Conservation (phyloP, 2,113 vertebrate genomes). For the Pogonocichla stellata region DNA sequence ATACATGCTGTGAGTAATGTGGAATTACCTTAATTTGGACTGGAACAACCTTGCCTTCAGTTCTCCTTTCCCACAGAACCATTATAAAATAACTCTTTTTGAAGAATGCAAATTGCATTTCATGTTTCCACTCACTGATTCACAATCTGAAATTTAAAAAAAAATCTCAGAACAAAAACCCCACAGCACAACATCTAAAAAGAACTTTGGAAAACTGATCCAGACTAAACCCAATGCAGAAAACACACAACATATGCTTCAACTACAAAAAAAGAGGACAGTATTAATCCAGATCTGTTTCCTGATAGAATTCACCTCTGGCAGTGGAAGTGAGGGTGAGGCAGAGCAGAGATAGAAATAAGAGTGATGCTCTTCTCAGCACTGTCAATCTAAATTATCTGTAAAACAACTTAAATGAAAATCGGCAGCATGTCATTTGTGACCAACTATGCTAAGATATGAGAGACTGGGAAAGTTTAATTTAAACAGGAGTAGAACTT, state of each 20-base stretch:
- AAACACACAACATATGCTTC: background rate
- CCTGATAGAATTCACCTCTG: background rate
- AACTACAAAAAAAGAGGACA: background rate
- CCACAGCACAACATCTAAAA: background rate
- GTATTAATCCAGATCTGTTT: background rate
- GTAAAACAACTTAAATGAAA: background rate
- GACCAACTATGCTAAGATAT: background rate
- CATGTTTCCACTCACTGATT: background rate
- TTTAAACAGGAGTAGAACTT: background rate
- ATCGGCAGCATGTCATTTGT: rapidly evolving
- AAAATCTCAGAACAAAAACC: background rate
- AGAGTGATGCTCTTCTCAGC: background rate
- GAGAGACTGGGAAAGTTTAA: background rate
- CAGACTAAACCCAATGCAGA: background rate
- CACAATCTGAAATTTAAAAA: background rate
- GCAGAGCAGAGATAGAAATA: background rate
- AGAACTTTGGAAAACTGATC: background rate
- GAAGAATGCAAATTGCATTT: background rate
- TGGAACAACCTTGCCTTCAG: background rate
- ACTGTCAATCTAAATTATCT: background rate
- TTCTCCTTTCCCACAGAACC: background rate
- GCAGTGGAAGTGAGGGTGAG: background rate
- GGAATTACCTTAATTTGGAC: background rate
- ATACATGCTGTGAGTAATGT: background rate
- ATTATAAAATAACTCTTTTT: background rate